Conservation (phyloP, 2,888 invertebrate species). For the Bhutanitis thaidina region DNA sequence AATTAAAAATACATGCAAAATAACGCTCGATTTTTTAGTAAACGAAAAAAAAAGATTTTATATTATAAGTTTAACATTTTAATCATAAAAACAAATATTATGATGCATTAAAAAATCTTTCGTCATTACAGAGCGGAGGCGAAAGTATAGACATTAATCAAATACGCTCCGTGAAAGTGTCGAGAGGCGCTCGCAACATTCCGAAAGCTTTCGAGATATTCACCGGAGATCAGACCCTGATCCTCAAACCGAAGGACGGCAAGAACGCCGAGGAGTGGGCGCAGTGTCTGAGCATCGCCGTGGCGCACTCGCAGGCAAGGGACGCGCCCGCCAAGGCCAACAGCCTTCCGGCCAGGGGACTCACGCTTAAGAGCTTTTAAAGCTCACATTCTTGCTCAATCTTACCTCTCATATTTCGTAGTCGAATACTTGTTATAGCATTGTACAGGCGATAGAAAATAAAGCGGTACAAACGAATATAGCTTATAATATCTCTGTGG, state of each 20-base stretch:
- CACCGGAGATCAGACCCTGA: slow-evolving; percentile 94
- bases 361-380: slow-evolving; percentile 71
- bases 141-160: slow-evolving; percentile 94
- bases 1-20: too few relatives aligned
- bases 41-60: too few relatives aligned
- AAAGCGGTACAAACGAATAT: neutral
- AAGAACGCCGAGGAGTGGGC: slow-evolving; percentile 98
- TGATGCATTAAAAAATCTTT: neutral
- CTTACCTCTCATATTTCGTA: neutral
- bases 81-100: neutral
- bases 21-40: too few relatives aligned
- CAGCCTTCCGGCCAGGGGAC: slow-evolving; percentile 69
- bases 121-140: slow-evolving; percentile 84
- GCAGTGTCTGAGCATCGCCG: slow-evolving; percentile 95
- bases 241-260: slow-evolving; percentile 95
- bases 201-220: slow-evolving; percentile 98
- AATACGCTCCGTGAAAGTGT: slow-evolving; percentile 96
- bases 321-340: slow-evolving; percentile 76
- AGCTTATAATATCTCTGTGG: neutral
- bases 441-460: neutral
- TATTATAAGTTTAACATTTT: too few relatives aligned
- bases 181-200: slow-evolving; percentile 93
- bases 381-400: neutral
- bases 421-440: neutral
- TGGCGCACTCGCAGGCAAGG: slow-evolving; percentile 90